These are phyloP conservation scores for Callinectes sapidus DNA, from an alignment of 2,888 invertebrate genomes.

Conservation along the genomic window DNA sequence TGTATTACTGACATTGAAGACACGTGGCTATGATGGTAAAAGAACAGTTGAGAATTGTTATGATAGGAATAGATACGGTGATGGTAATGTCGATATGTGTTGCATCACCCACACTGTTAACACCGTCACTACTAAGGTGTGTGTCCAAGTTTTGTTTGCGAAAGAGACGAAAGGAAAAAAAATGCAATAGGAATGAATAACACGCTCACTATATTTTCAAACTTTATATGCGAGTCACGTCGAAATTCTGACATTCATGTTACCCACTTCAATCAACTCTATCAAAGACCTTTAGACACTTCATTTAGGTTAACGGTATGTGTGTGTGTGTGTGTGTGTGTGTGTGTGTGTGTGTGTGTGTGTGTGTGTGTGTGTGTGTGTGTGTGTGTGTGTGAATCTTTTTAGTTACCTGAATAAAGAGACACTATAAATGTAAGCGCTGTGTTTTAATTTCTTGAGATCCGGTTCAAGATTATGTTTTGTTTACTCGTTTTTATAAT, in stretches of 20 bases:
- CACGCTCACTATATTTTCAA: neutral
- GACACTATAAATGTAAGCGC: no score
- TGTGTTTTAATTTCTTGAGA: no score
- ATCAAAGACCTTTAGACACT: neutral
- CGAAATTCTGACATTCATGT: neutral
- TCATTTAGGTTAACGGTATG: neutral
- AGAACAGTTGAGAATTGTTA: neutral
- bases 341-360: neutral
- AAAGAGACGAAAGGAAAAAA: neutral
- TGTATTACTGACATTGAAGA: neutral
- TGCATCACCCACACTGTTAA: neutral
- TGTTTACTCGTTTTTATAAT: no score
- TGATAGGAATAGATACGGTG: neutral
- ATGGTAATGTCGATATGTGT: neutral
- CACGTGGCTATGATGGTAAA: neutral
- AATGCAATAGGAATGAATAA: neutral
- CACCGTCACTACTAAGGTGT: neutral
- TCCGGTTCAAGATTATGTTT: no score
- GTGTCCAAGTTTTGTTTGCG: neutral
- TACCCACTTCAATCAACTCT: neutral
- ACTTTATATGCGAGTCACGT: neutral
- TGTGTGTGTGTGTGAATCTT: neutral
- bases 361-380: conserved; percentile 13
- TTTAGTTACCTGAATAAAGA: no score
- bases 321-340: conserved; percentile 6